phyloP scores from a whole-genome alignment of 2,113 vertebrate genomes.

The Tenrec ecaudatus region DNA sequence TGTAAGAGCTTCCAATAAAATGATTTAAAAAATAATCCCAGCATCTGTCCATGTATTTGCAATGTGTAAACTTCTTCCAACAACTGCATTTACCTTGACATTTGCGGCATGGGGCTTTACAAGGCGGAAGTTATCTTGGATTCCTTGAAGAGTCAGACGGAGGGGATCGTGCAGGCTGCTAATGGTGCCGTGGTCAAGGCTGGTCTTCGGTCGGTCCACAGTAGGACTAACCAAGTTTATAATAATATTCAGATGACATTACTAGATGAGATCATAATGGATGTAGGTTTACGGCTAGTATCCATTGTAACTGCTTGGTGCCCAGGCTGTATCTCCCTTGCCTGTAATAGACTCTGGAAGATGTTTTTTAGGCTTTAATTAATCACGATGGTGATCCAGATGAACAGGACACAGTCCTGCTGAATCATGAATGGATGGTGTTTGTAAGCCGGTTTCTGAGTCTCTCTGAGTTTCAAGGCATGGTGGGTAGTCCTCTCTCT shows the following conservation, averaged over 20 bases:
- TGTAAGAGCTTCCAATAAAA: too few relatives aligned
- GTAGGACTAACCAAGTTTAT: not conserved
- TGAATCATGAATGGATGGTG: not conserved
- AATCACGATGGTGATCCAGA: not conserved
- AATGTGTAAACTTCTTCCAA: slow-evolving; percentile 35
- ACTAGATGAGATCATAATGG: not conserved
- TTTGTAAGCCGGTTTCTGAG: slow-evolving; percentile 18
- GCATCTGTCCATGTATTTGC: slow-evolving; percentile 9
- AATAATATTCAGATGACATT: too few relatives aligned
- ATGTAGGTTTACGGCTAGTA: slow-evolving; percentile 6
- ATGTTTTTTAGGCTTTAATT: slow-evolving; percentile 14
- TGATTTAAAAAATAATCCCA: not conserved
- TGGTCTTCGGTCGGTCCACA: slow-evolving; percentile 1
- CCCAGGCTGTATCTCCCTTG: not conserved
- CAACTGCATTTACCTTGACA: slow-evolving; percentile 26
- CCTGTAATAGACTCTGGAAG: not conserved
- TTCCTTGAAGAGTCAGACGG: not conserved
- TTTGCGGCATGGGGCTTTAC: not conserved
- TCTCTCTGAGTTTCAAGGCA: slow-evolving; percentile 4
- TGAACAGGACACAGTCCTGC: not conserved
- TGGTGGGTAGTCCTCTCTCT: not conserved
- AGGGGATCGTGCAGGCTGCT: not conserved
- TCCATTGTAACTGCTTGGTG: not conserved
- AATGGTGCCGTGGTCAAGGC: not conserved
- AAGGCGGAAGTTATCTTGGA: not conserved